Base-by-base conservation (phyloP, 2,113 vertebrate genomes). In the Microcebus jonahi region DNA sequence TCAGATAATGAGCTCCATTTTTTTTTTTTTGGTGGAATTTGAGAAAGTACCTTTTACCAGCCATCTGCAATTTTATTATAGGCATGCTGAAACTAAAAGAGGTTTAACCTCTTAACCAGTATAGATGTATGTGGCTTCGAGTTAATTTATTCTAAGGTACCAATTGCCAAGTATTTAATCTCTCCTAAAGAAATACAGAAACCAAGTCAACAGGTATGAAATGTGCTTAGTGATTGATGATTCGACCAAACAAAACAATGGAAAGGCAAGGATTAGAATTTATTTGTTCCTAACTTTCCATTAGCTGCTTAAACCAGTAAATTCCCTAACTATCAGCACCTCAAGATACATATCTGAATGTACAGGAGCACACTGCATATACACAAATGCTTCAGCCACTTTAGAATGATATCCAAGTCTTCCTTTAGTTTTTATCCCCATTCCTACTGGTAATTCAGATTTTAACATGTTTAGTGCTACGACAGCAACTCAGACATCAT, bases 41-140 rank as follows among this genome's bases (percentile, higher is more conserved):
- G 76, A 3, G 77, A 79, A 92, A 67, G 75, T 17, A 73, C 27
- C 48, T 86, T 94, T 92, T 88, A 88, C 25, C 31, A 91, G 27
- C 13, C 73, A 96, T 83, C 68, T 87, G 45, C n/a, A 36, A 61
- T 97, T 92, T 93, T 63, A 95, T 31, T 71, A 90, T 0, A 91
- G 14, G 27, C 90, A 90, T 96, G 80, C 67, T 85, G 36, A 94
- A 97, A 96, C 31, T 67, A 45, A 91, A 96, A 86, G 53, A n/a
- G 8, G 21, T 67, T 93, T 89, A 76, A 83, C 20, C 68, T 76
- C 77, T 86, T 68, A 71, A 70, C 57, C 27, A 81, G 13, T 53
- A 50, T 10, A 42, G 55, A 77, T 8, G 4, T 68, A n/a, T 39
- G 36, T 91, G 23, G 80, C 63, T 65, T 94, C 73, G 77, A 84